phyloP scores from a whole-genome alignment of 2,113 vertebrate genomes.

The Prunella himalayana region DNA sequence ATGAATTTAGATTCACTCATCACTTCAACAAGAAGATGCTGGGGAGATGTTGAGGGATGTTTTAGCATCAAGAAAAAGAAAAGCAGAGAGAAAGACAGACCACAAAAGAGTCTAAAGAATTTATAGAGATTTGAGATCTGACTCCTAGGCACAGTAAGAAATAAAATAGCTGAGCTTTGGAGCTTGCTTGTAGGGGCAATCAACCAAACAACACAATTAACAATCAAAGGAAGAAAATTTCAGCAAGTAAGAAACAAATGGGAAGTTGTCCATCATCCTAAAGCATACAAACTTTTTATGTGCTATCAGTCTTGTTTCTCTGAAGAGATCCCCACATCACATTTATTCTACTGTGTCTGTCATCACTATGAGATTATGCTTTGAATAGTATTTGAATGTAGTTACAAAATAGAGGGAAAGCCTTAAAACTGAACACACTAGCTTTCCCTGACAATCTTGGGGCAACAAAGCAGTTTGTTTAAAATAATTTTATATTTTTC shows the following conservation, averaged over 20 bases:
- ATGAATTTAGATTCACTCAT: neutral
- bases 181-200: neutral
- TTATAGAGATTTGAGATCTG: neutral
- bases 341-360: neutral
- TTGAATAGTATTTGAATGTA: neutral
- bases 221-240: slow-evolving; percentile 1
- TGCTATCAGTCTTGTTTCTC: neutral
- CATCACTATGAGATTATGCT: neutral
- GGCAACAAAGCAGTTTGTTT: neutral
- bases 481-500: neutral
- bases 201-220: neutral
- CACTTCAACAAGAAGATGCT: neutral
- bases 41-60: neutral
- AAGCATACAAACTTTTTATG: neutral
- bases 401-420: neutral
- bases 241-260: neutral
- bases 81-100: neutral
- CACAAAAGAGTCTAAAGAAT: neutral
- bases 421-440: neutral
- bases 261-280: neutral
- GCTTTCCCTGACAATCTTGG: neutral
- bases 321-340: neutral
- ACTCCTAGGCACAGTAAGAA: neutral
- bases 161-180: neutral
- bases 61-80: neutral